These are phyloP conservation scores for Cataglyphis hispanica DNA, from an alignment of 1,140 invertebrate genomes.

Conservation along the genomic window DNA sequence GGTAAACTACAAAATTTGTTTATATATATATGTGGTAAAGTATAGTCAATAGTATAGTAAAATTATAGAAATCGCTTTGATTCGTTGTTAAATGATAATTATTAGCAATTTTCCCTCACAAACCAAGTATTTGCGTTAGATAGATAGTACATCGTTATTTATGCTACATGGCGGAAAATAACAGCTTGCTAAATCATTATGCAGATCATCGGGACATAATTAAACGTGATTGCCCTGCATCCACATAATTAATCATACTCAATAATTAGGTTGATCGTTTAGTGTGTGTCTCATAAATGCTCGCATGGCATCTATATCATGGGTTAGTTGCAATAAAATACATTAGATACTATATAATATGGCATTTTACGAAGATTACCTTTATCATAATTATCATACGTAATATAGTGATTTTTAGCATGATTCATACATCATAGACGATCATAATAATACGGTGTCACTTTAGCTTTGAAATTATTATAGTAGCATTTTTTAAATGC, in stretches of 20 bases:
- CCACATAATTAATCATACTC: conserved; percentile 56
- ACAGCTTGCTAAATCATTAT: conserved; percentile 64
- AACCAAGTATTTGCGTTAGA: conserved; percentile 21
- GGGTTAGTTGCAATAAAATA: conserved; percentile 42
- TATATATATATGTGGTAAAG: not conserved
- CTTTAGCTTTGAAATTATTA: conserved; percentile 24
- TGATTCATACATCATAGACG: not conserved
- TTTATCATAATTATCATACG: conserved; percentile 1
- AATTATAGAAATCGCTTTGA: not conserved
- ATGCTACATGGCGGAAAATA: conserved; percentile 41
- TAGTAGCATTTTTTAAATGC: not conserved
- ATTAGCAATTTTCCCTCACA: conserved; percentile 16
- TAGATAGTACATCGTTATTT: conserved; percentile 35
- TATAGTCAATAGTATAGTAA: not conserved
- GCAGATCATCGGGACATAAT: conserved; percentile 60
- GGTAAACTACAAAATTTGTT: not conserved
- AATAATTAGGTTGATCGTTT: conserved; percentile 55
- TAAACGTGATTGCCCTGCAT: conserved; percentile 51
- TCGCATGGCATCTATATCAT: conserved; percentile 49
- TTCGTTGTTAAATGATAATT: conserved; percentile 8
- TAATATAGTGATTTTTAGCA: conserved; percentile 11
- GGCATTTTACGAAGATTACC: not conserved
- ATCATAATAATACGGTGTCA: not conserved
- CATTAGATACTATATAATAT: conserved; percentile 7
- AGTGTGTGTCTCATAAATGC: conserved; percentile 42